These are phyloP conservation scores for Synanthedon formicaeformis DNA, from an alignment of 2,888 invertebrate species.

Conservation along the genomic window DNA sequence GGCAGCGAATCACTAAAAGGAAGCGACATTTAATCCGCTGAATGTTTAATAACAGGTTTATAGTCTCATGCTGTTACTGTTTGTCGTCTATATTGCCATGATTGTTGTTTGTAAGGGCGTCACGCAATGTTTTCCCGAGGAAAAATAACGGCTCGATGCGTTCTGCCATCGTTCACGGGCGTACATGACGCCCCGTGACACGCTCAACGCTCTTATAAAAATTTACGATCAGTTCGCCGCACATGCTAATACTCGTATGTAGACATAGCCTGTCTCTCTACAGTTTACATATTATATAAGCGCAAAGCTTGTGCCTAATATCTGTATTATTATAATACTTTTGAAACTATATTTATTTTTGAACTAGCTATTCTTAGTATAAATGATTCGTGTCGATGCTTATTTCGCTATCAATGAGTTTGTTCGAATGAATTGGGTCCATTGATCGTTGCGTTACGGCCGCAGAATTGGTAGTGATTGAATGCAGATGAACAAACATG, in stretches of 20 bases:
- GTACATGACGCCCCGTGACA: conserved; percentile 33
- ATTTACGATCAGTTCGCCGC: conserved; percentile 39
- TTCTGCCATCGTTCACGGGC: conserved; percentile 22
- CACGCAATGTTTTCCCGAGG: conserved; percentile 41
- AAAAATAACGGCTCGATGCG: conserved; percentile 27
- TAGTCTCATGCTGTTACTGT: background rate
- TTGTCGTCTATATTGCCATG: conserved; percentile 5
- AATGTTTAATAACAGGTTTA: too few species aligned
- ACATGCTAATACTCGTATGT: conserved; percentile 30
- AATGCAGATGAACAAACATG: conserved; percentile 18
- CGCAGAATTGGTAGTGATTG: conserved; percentile 14
- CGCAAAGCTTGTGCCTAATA: too few species aligned
- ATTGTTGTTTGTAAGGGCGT: conserved; percentile 30
- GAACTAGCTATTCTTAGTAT: too few species aligned
- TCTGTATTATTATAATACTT: too few species aligned
- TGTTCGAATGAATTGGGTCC: conserved; percentile 1
- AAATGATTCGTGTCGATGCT: background rate
- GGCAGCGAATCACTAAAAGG: too few species aligned
- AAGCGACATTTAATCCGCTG: too few species aligned
- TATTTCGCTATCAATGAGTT: background rate
- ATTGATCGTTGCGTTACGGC: conserved; percentile 1
- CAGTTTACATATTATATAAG: too few species aligned
- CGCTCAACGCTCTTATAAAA: conserved; percentile 45
- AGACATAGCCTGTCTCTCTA: background rate
- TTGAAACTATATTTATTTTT: too few species aligned